A percentile compares a stretch with the other conserved stretches of the same genome.
phyloP scores from a whole-genome alignment of 2,888 invertebrate species.

The Bombylius discolor region DNA sequence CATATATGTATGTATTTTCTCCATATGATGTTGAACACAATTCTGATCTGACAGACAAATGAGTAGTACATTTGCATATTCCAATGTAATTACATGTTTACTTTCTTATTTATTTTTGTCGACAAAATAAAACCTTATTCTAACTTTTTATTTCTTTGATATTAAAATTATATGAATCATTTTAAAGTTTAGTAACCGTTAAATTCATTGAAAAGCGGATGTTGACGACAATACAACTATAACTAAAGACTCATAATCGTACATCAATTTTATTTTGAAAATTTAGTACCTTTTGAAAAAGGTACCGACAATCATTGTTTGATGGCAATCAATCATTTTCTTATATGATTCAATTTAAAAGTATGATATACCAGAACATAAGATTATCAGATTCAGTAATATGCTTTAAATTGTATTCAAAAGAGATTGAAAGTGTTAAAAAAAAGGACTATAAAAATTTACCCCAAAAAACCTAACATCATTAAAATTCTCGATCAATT shows the following conservation, averaged over 20 bases:
- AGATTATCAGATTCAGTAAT: no score
- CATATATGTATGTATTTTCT: no score
- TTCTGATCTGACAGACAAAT: not conserved
- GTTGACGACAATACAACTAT: conserved; percentile 1
- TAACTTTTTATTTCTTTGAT: no score
- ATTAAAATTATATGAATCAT: no score
- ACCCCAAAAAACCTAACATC: not conserved
- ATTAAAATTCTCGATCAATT: conserved; percentile 12
- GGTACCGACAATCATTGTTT: not conserved
- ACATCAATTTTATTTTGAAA: no score
- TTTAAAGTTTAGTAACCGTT: not conserved
- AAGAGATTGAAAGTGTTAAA: conserved; percentile 5
- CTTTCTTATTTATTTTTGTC: not conserved
- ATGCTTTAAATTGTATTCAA: not conserved
- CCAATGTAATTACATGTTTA: conserved; percentile 3
- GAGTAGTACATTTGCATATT: conserved; percentile 5
- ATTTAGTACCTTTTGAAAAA: no score
- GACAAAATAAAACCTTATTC: no score
- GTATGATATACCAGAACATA: no score
- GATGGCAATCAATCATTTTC: not conserved
- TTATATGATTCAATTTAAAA: no score
- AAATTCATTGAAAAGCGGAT: not conserved
- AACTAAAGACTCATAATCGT: not conserved
- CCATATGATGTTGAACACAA: no score
- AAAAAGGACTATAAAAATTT: not conserved